Evolutionary conservation across 1,140 invertebrate genomes (phyloP).

Genomic region (Thaumetopoea pityocampa): DNA sequence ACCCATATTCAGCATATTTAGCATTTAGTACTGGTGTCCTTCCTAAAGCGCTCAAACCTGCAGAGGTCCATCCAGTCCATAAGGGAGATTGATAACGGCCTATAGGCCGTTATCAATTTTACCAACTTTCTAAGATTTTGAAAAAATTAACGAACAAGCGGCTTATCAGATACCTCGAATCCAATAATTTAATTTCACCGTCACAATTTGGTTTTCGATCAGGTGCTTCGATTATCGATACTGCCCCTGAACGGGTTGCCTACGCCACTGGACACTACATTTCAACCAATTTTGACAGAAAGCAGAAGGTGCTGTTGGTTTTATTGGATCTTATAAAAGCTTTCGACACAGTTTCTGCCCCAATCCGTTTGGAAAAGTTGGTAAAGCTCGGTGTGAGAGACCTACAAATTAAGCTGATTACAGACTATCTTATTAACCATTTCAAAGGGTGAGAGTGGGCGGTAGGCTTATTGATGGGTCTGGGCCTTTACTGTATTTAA

Average conservation of each 20-base stretch:
- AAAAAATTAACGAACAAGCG: conserved; percentile 8
- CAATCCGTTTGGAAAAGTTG: too few species aligned
- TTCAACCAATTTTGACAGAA: background rate
- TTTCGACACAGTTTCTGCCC: too few species aligned
- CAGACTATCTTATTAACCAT: too few species aligned
- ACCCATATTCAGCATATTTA: conserved; percentile 4
- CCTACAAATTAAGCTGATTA: too few species aligned
- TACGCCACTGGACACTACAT: too few species aligned
- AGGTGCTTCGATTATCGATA: conserved; percentile 6
- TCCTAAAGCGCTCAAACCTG: conserved; percentile 1
- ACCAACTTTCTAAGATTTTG: conserved; percentile 12
- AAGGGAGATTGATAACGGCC: conserved; percentile 8
- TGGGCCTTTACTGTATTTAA: too few species aligned
- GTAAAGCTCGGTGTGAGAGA: too few species aligned
- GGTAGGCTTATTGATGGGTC: too few species aligned
- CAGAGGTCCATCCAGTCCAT: conserved; percentile 5
- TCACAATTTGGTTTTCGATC: conserved; percentile 9
- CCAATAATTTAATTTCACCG: conserved; percentile 1
- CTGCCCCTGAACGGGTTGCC: background rate
- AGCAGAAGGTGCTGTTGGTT: too few species aligned
- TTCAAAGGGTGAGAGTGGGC: too few species aligned
- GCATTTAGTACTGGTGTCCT: background rate
- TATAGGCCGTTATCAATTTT: conserved; percentile 3
- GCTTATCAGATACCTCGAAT: conserved; percentile 6
- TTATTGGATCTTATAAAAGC: too few species aligned